Base-by-base conservation (phyloP, 2,888 invertebrate genomes). In the Tetranychus piercei region DNA sequence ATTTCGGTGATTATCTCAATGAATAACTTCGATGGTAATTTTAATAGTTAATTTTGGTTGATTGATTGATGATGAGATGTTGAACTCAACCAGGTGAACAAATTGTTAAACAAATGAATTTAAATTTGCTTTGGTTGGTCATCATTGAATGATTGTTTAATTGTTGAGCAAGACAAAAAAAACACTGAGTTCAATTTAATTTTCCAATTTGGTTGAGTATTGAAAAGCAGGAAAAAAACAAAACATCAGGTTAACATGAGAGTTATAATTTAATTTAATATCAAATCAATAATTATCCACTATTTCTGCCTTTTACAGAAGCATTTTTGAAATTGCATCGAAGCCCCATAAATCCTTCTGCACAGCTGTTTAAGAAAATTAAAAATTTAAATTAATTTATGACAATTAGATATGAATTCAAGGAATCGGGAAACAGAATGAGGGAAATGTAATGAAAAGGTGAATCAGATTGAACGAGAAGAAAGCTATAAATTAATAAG, bases 351-450 rank as follows among this genome's bases (percentile, higher is more conserved):
- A 71, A 77, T 71, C 77, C 77, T 69, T 77, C 77, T 11, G 77
- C 77, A 66, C 77, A 77, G 15, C 77, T 77, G 45, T 5, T 74
- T 74, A 23, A 71, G 45, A 44, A 55, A 75, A 75, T 88, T 89
- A 89, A 23, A 11, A 71, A 71, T 15, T 69, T 1, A 23, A 11
- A 20, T 20, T n/a, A 11, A 69, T 20, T 69, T 69, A 1, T 7
- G 9, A 6, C 20, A 6, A 23, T 20, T 69, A 11, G 11, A 69
- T 11, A 69, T 1, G 20, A 20, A 69, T 9, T 23, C 23, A 20
- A 44, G 7, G 43, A 71, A 44, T n/a, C 11, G 43, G 34, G 18
- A 71, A 23, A 71, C 6, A 34, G 6, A 11, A 34, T n/a, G 67
- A 67, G 22, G 20, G 34, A 23, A 11, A 71, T 5, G 34, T 34